phyloP scores from a whole-genome alignment of 2,797 vertebrate genomes.

The Limosa lapponica region DNA sequence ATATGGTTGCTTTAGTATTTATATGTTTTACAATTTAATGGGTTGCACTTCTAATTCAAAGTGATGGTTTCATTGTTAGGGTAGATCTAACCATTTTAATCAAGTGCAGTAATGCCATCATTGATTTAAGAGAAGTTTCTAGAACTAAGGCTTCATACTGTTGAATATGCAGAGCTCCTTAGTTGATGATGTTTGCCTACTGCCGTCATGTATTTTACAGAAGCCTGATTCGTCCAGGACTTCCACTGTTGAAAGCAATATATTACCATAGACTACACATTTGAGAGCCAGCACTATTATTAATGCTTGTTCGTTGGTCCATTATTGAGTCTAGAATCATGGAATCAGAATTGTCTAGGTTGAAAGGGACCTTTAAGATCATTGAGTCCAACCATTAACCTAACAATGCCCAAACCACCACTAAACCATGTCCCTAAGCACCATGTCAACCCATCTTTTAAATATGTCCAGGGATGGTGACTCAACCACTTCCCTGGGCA shows the following conservation, averaged over 20 bases:
- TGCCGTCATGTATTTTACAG: neutral
- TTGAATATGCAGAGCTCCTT: neutral
- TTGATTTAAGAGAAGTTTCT: slow-evolving; percentile 1
- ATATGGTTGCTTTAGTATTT: slow-evolving; percentile 59
- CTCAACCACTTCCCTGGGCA: neutral
- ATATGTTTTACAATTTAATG: slow-evolving; percentile 33
- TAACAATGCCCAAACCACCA: neutral
- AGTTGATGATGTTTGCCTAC: neutral
- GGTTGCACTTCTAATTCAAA: slow-evolving; percentile 19
- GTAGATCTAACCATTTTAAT: slow-evolving; percentile 24
- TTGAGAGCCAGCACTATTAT: neutral
- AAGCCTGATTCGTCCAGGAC: neutral
- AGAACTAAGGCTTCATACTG: neutral
- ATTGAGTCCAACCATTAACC: neutral
- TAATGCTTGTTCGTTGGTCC: neutral
- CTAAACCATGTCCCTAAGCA: neutral
- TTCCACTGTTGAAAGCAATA: neutral
- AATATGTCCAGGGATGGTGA: neutral
- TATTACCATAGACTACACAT: neutral
- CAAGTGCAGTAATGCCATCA: neutral
- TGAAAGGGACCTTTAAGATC: neutral
- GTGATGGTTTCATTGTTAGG: slow-evolving; percentile 4
- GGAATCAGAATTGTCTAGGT: neutral
- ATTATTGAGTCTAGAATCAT: neutral
- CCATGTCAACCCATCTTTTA: neutral